Conservation (phyloP, 2,113 vertebrate species). For the Ciconia boyciana region DNA sequence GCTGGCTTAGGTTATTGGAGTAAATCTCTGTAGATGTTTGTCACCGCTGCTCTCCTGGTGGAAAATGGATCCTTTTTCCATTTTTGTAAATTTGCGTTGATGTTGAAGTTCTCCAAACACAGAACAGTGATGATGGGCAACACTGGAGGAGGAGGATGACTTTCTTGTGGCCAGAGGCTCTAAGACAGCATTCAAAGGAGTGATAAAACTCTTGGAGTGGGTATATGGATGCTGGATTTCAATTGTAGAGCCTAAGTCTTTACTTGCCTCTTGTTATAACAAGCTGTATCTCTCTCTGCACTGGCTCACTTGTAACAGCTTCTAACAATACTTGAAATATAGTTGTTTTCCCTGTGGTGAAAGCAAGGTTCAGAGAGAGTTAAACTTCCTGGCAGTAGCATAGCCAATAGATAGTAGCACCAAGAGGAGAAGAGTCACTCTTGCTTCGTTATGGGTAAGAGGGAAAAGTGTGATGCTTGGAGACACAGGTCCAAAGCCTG, state of each 20-base stretch:
- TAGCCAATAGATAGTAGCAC: background rate
- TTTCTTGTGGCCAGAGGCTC: background rate
- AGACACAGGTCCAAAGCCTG: background rate
- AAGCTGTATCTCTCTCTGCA: background rate
- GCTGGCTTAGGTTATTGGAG: background rate
- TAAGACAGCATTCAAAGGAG: background rate
- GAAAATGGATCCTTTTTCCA: background rate
- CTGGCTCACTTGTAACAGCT: background rate
- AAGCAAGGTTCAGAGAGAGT: background rate
- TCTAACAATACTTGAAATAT: background rate
- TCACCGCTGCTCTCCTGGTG: rapidly evolving
- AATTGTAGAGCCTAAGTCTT: rapidly evolving
- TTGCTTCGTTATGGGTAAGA: rapidly evolving
- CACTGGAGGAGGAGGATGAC: rapidly evolving
- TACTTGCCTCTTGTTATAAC: background rate
- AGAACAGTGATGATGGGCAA: background rate
- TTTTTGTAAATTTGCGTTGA: background rate
- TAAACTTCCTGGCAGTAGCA: background rate
- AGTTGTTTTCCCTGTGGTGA: rapidly evolving
- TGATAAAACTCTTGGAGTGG: background rate
- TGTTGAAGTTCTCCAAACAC: background rate
- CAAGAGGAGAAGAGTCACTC: background rate
- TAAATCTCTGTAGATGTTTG: background rate
- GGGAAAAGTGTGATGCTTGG: background rate
- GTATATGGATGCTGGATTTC: background rate